Base-by-base conservation (phyloP, 2,888 invertebrate genomes). In the Caenorhabditis sp. region DNA sequence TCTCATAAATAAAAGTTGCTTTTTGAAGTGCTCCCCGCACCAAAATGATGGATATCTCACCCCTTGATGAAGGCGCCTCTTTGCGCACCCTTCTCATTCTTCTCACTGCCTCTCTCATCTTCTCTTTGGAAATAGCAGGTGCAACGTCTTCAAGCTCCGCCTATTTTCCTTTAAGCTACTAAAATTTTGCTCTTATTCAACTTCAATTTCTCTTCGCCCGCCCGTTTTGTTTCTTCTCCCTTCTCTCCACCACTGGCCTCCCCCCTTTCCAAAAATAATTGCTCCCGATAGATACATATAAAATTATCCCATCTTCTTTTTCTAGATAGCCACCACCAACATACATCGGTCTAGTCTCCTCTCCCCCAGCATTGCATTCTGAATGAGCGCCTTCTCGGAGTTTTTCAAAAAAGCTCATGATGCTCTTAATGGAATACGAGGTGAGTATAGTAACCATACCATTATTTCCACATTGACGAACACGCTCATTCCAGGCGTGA, bases 331-430 rank as follows among this genome's bases (percentile, higher is more conserved):
- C 18, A 18, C 9, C 20, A 32, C 18, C 26, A 47, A 18, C n/a
- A 60, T 28, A 15, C 20, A 35, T 15, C 40, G 20, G n/a, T n/a
- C 32, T 32, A 32, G 32, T 9, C 32, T 32, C 9, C 32, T 35
- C 58, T 60, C 0, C 47, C 24, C 6, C 11, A 35, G 2, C 18
- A 20, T 44, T 24, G 9, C 50, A 35, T 37, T 60, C 32, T 32
- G 32, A 58, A 85, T 83, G 84, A 83, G 83, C 62, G 74, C 87
- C 18, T 85, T 90, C 20, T 80, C 83, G 26, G 90, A 88, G 37
- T 76, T 90, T 24, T 83, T 90, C 72, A 88, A 86, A 32, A 89
- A 89, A 55, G 90, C 90, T 32, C 88, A 88, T 56, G 89, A 90
- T 44, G 91, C 89, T 11, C 64, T 90, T 3, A 88, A 83, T 65